A percentile compares a stretch with the other conserved stretches of the same genome.
Conservation (phyloP, 2,113 vertebrate species). For the Rhagologus leucostigma region DNA sequence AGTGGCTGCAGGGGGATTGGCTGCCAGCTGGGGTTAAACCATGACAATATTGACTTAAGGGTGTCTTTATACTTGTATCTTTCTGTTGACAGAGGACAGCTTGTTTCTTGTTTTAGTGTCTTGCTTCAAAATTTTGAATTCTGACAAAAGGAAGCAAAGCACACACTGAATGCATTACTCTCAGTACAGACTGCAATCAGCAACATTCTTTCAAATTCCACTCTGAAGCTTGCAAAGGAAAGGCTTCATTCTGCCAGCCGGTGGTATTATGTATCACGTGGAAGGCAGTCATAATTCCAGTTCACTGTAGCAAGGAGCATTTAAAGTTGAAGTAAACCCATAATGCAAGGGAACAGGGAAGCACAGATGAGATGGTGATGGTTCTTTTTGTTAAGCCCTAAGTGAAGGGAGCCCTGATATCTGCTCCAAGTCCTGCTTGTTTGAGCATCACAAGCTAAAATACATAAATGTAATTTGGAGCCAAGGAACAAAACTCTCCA, state of each 20-base stretch:
- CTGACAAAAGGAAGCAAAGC: background rate
- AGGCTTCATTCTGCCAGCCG: background rate
- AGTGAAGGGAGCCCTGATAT: background rate
- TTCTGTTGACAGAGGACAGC: background rate
- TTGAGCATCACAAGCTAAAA: background rate
- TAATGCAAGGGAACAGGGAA: background rate
- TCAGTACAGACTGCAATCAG: background rate
- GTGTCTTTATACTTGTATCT: background rate
- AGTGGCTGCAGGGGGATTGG: background rate
- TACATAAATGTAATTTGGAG: background rate
- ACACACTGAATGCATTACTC: background rate
- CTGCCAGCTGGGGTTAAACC: background rate
- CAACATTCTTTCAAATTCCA: background rate
- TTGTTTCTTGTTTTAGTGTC: slow-evolving; percentile 2
- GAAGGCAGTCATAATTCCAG: background rate
- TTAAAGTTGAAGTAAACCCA: background rate
- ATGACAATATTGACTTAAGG: background rate
- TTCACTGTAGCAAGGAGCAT: background rate
- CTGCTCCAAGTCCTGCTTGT: background rate
- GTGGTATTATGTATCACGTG: slow-evolving; percentile 22
- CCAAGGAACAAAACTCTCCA: background rate
- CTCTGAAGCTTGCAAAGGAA: background rate
- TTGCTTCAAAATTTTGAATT: background rate
- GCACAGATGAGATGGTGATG: background rate
- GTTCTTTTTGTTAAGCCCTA: background rate